These are phyloP conservation scores for Brachyistius frenatus DNA, from an alignment of 2,113 vertebrate genomes.

Conservation along the genomic window DNA sequence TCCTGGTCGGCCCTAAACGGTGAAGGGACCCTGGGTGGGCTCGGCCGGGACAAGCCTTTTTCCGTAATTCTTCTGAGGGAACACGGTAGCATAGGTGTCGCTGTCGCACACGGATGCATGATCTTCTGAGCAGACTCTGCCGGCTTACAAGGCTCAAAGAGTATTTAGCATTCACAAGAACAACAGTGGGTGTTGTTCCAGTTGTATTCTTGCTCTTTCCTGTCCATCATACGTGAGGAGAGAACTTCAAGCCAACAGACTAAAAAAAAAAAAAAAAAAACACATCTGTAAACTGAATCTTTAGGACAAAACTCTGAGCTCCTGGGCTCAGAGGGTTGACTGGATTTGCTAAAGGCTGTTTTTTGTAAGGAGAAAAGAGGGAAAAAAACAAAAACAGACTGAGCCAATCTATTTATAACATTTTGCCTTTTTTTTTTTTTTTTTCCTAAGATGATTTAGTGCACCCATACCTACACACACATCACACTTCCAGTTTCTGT, in stretches of 20 bases:
- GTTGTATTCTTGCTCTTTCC: conserved; percentile 14
- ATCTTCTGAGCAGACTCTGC: conserved; percentile 34
- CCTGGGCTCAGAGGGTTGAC: conserved; percentile 20
- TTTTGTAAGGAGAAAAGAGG: conserved; percentile 33
- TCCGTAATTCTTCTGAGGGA: conserved; percentile 48
- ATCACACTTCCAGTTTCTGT: conserved; percentile 47
- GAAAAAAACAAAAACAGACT: conserved; percentile 38
- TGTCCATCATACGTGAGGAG: conserved; percentile 5
- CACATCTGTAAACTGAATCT: conserved; percentile 15
- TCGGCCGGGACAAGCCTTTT: conserved; percentile 47
- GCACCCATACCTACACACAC: not conserved
- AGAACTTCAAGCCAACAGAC: conserved; percentile 12
- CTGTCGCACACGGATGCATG: conserved; percentile 30
- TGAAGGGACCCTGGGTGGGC: conserved; percentile 42
- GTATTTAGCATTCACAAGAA: conserved; percentile 17
- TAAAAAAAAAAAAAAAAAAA: conserved; percentile 13
- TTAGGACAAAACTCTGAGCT: conserved; percentile 37
- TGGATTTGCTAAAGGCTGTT: conserved; percentile 55
- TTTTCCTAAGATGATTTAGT: conserved; percentile 32
- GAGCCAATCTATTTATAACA: conserved; percentile 72
- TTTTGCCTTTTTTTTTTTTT: conserved; percentile 59
- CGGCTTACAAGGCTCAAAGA: no score
- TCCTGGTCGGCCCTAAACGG: conserved; percentile 46
- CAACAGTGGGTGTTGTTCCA: conserved; percentile 25
- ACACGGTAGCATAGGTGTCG: conserved; percentile 51